Base-by-base conservation (phyloP, 2,113 vertebrate species). In the Tragulus kanchil region DNA sequence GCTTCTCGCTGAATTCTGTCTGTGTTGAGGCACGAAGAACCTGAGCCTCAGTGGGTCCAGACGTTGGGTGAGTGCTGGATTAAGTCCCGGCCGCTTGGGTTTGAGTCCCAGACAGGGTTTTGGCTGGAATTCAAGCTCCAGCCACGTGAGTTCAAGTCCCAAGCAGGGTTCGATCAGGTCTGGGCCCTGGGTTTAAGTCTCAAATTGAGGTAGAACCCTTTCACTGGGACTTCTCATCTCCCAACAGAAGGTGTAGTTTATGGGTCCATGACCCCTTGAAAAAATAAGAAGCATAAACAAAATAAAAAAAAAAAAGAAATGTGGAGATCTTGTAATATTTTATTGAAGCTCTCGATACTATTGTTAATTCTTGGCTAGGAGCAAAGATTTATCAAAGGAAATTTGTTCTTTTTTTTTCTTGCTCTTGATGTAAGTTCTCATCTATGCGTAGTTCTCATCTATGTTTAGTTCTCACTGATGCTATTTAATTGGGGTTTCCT, bases 381-480 rank as follows among this genome's bases (percentile, higher is more conserved):
- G 77, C 36, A 90, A 84, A 64, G 25, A 0, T 67, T 83, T 81
- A 85, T 67, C 84, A 67, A 81, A 90, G 69, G 54, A 94, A 93
- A 95, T 50, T 56, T 31, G 3, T 64, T 90, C 11, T 58, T 58
- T 25, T 54, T 54, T 77, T 36, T 8, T 56, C 36, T 73, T 26
- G 4, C 58, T 90, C 67, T 86, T 36, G 1, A 19, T 69, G 79
- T 84, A 94, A 83, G 90, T 93, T 73, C 50, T 58, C 69, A 58
- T 52, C 28, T 62, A 7, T 59, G 36, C 36, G 36, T 36, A 83
- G 90, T 93, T 73, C 50, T 58, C 69, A 58, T 52, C 28, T 62
- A 7, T 59, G 36, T 36, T 36, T 36, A 83, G 90, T 93, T 73
- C 50, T 58, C 69, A 58, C 45, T 25, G 56, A 7, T 59, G 50